Evolutionary conservation across 2,113 vertebrate species (phyloP).

Genomic region (Megaptera novaeangliae): DNA sequence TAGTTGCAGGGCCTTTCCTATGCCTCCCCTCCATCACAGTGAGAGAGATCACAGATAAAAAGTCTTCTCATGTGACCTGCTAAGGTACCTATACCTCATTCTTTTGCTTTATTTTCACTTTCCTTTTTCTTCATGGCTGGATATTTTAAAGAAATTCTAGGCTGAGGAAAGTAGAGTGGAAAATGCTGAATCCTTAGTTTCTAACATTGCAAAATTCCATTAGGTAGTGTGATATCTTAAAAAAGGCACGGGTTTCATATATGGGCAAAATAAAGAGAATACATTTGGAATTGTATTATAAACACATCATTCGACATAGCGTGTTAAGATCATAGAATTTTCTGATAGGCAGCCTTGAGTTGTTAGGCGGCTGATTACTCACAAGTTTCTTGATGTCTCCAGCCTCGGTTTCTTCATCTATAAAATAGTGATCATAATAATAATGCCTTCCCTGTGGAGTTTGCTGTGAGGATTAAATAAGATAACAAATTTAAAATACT

Average conservation of each 20-base stretch:
- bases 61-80: neutral
- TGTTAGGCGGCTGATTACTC: neutral
- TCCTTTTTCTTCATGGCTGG: neutral
- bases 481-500: neutral
- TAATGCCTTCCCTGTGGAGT: neutral
- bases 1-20: neutral
- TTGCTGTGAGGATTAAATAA: neutral
- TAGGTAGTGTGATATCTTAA: neutral
- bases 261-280: neutral
- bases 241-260: neutral
- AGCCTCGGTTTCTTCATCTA: neutral
- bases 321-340: neutral
- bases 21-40: neutral
- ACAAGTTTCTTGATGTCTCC: neutral
- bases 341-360: neutral
- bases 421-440: neutral
- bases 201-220: neutral
- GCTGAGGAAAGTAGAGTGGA: neutral
- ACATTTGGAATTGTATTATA: neutral
- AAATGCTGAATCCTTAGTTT: neutral
- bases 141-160: neutral
- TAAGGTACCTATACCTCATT: neutral
- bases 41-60: neutral
- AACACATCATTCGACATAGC: fast-evolving
- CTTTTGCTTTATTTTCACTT: neutral